phyloP scores from a whole-genome alignment of 2,888 invertebrate species.

The Ariolimax columbianus region DNA sequence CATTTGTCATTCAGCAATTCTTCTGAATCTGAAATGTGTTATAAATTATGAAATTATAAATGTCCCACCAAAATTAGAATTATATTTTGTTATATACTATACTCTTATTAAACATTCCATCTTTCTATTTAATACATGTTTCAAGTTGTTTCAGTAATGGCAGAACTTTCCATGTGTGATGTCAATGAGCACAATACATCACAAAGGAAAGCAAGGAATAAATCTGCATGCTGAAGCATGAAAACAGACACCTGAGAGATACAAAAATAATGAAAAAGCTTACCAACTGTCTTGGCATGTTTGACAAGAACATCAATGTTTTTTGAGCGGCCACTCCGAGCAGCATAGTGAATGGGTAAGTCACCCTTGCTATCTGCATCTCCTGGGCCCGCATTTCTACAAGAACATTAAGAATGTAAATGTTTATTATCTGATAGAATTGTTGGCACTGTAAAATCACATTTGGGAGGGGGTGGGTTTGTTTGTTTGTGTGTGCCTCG shows the following conservation, averaged over 20 bases:
- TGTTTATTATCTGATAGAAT: neutral
- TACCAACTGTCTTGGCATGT: constrained; percentile 71
- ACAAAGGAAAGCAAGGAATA: no score
- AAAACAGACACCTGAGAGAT: no score
- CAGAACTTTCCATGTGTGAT: no score
- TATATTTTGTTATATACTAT: neutral
- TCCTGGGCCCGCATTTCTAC: constrained; percentile 74
- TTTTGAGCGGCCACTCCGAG: constrained; percentile 75
- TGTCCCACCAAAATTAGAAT: neutral
- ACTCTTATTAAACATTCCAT: neutral
- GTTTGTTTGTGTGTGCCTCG: no score
- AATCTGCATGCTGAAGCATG: no score
- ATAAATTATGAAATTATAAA: neutral
- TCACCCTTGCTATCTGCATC: constrained; percentile 78
- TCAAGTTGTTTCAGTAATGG: no score
- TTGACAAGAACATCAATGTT: constrained; percentile 78
- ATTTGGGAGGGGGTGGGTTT: no score
- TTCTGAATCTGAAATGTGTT: constrained; percentile 41
- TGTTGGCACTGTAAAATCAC: no score
- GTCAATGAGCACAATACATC: no score
- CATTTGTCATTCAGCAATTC: constrained; percentile 64
- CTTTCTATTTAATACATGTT: neutral
- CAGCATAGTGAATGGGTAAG: constrained; percentile 79
- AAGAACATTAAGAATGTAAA: constrained; percentile 24
- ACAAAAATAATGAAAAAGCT: constrained; percentile 25